Evolutionary conservation across 2,888 invertebrate genomes (phyloP).

Genomic region (Parnassius orleans): DNA sequence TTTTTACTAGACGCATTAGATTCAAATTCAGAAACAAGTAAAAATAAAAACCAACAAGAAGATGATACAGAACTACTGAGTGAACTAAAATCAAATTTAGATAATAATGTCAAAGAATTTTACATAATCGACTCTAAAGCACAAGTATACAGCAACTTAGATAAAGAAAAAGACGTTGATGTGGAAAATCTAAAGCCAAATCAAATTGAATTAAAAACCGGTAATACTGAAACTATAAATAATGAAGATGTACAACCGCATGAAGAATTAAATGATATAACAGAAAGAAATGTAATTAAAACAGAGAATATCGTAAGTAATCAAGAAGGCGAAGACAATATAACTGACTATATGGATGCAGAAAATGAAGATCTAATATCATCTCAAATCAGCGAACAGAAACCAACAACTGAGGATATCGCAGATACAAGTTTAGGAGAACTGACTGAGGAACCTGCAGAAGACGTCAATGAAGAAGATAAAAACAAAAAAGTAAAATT

Average conservation of each 20-base stretch:
- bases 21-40: not conserved
- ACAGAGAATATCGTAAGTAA: constrained; percentile 24
- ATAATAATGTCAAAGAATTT: not conserved
- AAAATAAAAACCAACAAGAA: not conserved
- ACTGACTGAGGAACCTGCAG: constrained; percentile 33
- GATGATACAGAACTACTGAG: not conserved
- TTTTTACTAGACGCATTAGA: too few relatives aligned
- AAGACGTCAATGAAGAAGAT: constrained; percentile 43
- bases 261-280: constrained; percentile 30
- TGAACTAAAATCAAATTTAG: not conserved
- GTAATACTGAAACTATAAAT: not conserved
- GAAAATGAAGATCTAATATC: constrained; percentile 3
- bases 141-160: not conserved
- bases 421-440: not conserved
- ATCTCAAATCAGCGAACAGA: not conserved
- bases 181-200: not conserved
- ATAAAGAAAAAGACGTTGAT: constrained; percentile 1
- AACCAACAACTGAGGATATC: constrained; percentile 5
- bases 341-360: constrained; percentile 1
- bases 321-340: constrained; percentile 2
- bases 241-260: not conserved
- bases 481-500: constrained; percentile 60
- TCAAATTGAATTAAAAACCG: constrained; percentile 1
- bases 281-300: constrained; percentile 30
- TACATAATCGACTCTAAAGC: not conserved